phyloP scores from a whole-genome alignment of 2,888 invertebrate species.

The Stenotaenia linearis region DNA sequence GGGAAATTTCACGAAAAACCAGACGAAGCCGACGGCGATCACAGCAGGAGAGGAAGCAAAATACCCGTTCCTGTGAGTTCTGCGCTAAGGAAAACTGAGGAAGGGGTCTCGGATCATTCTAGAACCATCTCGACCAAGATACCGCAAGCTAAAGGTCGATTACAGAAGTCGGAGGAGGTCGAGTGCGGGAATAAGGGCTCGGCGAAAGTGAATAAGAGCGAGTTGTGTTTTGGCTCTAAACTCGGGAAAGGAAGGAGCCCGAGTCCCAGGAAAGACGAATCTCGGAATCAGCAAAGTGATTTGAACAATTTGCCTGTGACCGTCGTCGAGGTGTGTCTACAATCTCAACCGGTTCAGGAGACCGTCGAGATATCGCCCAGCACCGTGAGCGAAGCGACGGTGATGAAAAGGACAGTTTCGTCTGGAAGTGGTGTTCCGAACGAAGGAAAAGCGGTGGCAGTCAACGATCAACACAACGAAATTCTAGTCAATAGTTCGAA shows the following conservation, averaged over 20 bases:
- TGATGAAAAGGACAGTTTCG: background rate
- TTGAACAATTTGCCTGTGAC: background rate
- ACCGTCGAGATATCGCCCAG: background rate
- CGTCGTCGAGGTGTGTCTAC: background rate
- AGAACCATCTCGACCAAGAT: background rate
- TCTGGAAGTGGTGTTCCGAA: background rate
- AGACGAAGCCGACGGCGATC: conserved; percentile 27
- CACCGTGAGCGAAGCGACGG: background rate
- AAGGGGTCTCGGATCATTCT: background rate
- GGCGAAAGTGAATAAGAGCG: background rate
- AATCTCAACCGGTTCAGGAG: background rate
- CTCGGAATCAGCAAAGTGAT: background rate
- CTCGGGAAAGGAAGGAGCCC: background rate
- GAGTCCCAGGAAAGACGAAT: background rate
- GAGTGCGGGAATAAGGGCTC: background rate
- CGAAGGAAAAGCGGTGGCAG: background rate
- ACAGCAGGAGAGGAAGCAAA: conserved; percentile 29
- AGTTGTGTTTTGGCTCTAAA: background rate
- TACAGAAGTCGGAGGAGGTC: background rate
- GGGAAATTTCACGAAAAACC: background rate
- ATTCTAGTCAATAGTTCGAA: background rate
- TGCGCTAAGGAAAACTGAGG: background rate
- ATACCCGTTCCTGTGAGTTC: conserved; percentile 2
- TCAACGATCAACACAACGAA: background rate
- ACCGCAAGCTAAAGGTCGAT: background rate